Percentiles rank a stretch among this genome's conserved stretches.
These are phyloP conservation scores for Drosophila hamatofila DNA, from an alignment of 2,888 invertebrate genomes.

Conservation along the genomic window DNA sequence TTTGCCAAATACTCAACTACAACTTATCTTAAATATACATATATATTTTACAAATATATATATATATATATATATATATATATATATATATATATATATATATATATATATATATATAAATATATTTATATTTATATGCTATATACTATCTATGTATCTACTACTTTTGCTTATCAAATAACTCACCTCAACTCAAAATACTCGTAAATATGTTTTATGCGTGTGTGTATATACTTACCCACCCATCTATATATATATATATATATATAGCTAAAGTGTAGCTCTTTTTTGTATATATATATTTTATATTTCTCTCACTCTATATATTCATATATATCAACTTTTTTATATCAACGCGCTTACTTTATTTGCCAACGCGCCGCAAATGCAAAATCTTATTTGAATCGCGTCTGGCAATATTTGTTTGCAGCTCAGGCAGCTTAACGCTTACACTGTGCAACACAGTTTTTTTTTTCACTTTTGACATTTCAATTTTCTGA, in stretches of 20 bases:
- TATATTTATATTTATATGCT: not conserved
- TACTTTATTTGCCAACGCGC: slow-evolving; percentile 23
- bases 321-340: not conserved
- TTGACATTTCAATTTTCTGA: not conserved
- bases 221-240: slow-evolving; percentile 6
- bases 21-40: slow-evolving; percentile 19
- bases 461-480: not conserved
- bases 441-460: slow-evolving; percentile 11
- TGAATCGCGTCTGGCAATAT: slow-evolving; percentile 15
- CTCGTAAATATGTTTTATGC: slow-evolving; percentile 18
- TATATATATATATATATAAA: slow-evolving; percentile 14
- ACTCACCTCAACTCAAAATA: slow-evolving; percentile 30
- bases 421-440: slow-evolving; percentile 5
- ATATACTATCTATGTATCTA: slow-evolving; percentile 18
- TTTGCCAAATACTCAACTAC: slow-evolving; percentile 20
- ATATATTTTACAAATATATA: slow-evolving; percentile 12
- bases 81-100: slow-evolving; percentile 3
- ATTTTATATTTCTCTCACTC: not conserved
- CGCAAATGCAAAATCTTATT: slow-evolving; percentile 16
- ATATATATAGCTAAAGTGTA: slow-evolving; percentile 11
- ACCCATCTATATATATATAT: not conserved
- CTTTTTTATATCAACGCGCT: slow-evolving; percentile 31
- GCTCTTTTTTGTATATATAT: slow-evolving; percentile 29
- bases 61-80: slow-evolving; percentile 13
- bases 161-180: slow-evolving; percentile 46